Percentiles rank a stretch among this genome's conserved stretches.
phyloP scores from a whole-genome alignment of 2,113 vertebrate genomes.

The Ameiurus melas region DNA sequence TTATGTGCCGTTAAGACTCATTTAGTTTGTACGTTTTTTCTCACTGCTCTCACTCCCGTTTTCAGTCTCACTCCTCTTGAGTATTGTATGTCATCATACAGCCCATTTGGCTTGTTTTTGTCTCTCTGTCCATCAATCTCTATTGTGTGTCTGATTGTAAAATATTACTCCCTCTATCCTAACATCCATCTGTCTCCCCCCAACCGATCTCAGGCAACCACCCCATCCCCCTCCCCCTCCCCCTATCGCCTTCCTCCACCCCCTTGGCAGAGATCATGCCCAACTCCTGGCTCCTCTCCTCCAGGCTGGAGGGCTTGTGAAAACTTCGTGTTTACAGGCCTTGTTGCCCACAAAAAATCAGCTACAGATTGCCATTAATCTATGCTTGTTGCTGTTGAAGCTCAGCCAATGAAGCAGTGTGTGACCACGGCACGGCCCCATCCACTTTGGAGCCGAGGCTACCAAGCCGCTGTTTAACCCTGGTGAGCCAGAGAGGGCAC shows the following conservation, averaged over 20 bases:
- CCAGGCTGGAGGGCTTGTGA: conserved; percentile 72
- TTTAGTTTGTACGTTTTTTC: conserved; percentile 66
- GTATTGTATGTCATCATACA: conserved; percentile 1
- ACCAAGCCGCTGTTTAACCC: conserved; percentile 68
- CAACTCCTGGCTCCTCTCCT: conserved; percentile 62
- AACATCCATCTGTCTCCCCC: neutral
- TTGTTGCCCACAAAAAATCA: conserved; percentile 74
- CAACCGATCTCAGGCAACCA: no score
- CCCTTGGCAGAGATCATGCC: conserved; percentile 69
- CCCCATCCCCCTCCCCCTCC: neutral
- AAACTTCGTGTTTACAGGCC: conserved; percentile 69
- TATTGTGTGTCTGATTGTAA: conserved; percentile 28
- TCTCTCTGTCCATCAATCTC: conserved; percentile 57
- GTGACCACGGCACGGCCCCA: conserved; percentile 67
- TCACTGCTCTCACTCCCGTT: conserved; percentile 68
- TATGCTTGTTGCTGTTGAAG: conserved; percentile 64
- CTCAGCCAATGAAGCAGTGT: conserved; percentile 75
- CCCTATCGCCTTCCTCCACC: neutral
- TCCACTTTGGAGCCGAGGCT: conserved; percentile 66
- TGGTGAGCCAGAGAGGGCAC: conserved; percentile 56
- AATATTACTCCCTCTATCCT: conserved; percentile 67
- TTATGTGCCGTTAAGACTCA: conserved; percentile 59
- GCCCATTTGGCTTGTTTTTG: conserved; percentile 52
- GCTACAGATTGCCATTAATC: conserved; percentile 75
- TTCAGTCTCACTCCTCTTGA: neutral